A percentile compares a stretch with the other conserved stretches of the same genome.
These are phyloP conservation scores for Drosophila atripex DNA, from an alignment of 2,888 invertebrate genomes.

Conservation along the genomic window DNA sequence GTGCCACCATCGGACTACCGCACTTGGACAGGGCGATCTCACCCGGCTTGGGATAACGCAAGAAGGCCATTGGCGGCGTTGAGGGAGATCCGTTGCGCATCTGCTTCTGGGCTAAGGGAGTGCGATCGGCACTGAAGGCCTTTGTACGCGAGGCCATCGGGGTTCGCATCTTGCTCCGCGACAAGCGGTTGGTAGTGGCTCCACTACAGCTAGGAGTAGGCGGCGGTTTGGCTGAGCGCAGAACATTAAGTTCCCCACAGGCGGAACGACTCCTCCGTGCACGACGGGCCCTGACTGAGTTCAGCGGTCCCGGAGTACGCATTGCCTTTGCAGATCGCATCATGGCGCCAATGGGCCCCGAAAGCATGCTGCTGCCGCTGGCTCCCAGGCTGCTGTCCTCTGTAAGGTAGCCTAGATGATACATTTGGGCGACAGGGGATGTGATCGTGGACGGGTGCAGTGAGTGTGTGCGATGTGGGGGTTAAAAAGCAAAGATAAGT, in stretches of 20 bases:
- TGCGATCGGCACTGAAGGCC: constrained; percentile 82
- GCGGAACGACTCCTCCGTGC: constrained; percentile 82
- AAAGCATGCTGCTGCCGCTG: constrained; percentile 49
- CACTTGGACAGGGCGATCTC: constrained; percentile 82
- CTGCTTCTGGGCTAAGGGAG: constrained; percentile 49
- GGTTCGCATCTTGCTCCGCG: constrained; percentile 81
- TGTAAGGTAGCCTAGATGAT: constrained; percentile 83
- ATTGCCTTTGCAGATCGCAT: constrained; percentile 55
- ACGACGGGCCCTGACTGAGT: constrained; percentile 81
- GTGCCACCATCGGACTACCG: constrained; percentile 83
- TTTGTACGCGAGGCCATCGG: constrained; percentile 77
- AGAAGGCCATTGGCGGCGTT: constrained; percentile 80
- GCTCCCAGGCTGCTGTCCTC: constrained; percentile 80
- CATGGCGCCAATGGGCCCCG: constrained; percentile 48
- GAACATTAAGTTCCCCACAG: constrained; percentile 53
- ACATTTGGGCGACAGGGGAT: constrained; percentile 54
- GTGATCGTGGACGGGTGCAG: constrained; percentile 28
- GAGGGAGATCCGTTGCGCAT: constrained; percentile 40
- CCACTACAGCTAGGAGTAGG: constrained; percentile 1
- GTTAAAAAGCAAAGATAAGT: constrained; percentile 38
- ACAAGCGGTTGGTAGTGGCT: constrained; percentile 49
- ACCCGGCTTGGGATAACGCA: constrained; percentile 83
- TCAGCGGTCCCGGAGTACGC: constrained; percentile 81
- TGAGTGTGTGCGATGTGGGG: constrained; percentile 19
- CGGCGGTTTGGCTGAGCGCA: constrained; percentile 40